Percentiles rank a stretch among this genome's conserved stretches.
These are phyloP conservation scores for Chironomus tepperi DNA, from an alignment of 1,140 invertebrate species.

Conservation along the genomic window DNA sequence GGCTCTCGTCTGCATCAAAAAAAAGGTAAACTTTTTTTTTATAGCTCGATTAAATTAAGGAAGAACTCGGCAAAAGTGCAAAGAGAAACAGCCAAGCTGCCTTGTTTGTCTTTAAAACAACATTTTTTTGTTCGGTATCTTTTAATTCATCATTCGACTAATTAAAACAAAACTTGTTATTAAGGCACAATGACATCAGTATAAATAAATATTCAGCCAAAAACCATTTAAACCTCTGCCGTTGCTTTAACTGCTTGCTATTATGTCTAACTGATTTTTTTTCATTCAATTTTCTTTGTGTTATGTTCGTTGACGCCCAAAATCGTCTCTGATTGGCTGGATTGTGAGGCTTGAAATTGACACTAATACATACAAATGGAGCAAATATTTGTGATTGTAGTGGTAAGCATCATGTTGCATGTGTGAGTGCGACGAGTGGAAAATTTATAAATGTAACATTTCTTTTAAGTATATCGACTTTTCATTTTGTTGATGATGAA, in stretches of 20 bases:
- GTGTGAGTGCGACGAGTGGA: background rate
- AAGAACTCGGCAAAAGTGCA: too few species aligned
- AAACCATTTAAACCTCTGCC: background rate
- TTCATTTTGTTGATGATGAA: slow-evolving; percentile 2
- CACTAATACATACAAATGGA: background rate
- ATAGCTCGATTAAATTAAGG: background rate
- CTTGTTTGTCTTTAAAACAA: background rate
- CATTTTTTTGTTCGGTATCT: background rate
- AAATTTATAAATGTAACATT: background rate
- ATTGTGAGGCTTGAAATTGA: background rate
- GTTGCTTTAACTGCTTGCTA: background rate
- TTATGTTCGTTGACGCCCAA: background rate
- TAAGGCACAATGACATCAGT: background rate
- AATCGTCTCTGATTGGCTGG: background rate
- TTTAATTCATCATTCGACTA: slow-evolving; percentile 9
- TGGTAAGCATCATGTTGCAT: background rate
- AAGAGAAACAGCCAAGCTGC: background rate
- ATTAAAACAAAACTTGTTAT: slow-evolving; percentile 11
- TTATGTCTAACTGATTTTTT: background rate
- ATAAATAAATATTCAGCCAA: background rate
- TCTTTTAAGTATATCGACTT: too few species aligned
- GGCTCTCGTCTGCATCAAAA: background rate
- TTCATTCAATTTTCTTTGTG: background rate
- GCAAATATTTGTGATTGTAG: background rate
- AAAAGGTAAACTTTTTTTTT: background rate